A percentile compares a stretch with the other conserved stretches of the same genome.
These are phyloP conservation scores for Hylomyscus alleni DNA, from an alignment of 2,797 vertebrate species.

Conservation along the genomic window DNA sequence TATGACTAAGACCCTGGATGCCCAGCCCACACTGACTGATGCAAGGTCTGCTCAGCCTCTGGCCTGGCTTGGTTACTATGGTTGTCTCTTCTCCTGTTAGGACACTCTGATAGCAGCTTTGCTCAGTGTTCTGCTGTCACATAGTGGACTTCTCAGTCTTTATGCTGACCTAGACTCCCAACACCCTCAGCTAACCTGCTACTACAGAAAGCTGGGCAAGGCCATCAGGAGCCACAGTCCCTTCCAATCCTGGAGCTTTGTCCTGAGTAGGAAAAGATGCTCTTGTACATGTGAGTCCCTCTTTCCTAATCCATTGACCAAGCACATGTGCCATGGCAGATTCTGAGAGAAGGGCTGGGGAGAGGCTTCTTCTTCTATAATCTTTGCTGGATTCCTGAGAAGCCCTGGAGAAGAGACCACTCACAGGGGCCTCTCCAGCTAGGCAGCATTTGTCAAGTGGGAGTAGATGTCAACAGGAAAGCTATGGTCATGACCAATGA, in stretches of 20 bases:
- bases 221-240: background rate
- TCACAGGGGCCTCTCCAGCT: background rate
- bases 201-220: background rate
- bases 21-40: background rate
- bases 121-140: background rate
- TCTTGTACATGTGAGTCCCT: background rate
- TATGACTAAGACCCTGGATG: background rate
- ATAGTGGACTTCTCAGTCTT: background rate
- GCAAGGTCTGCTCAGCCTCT: background rate
- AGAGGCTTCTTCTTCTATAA: background rate
- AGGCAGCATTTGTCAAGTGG: background rate
- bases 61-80: background rate
- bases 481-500: background rate
- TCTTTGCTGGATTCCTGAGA: background rate
- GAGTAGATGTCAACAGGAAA: background rate
- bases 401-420: background rate
- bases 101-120: background rate
- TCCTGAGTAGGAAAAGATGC: background rate
- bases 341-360: background rate
- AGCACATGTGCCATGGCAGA: background rate
- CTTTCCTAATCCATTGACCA: accelerated
- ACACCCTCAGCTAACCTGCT: background rate
- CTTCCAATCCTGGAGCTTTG: background rate
- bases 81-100: background rate
- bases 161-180: background rate